Base-by-base conservation (phyloP, 2,888 invertebrate species). In the Hedychridium roseum region DNA sequence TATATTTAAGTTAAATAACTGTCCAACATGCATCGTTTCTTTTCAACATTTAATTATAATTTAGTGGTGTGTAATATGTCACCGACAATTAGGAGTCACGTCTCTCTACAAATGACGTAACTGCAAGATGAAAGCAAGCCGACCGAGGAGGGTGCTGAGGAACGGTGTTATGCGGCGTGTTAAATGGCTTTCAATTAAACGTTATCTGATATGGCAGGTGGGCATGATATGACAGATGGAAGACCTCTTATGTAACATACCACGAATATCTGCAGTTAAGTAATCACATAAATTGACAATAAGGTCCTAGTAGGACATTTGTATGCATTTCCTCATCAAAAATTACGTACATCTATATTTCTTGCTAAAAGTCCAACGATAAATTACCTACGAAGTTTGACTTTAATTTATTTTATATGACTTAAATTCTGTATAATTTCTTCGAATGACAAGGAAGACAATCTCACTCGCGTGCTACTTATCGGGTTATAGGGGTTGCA, bases 181-280 rank as follows among this genome's bases (percentile, higher is more conserved):
- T 36, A 51, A 42, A 47, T 47, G 37, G 47, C 40, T 47, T 42
- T 47, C 47, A 34, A 43, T 38, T 42, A 35, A 46, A 43, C 46
- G 38, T 50, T 43, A 51, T 23, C 44, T 42, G 39, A 43, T 26
- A 26, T 35, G 38, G n/a, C 31, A 23, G 39, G 20, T 16, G 21
- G 18, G 30, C 26, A 27, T 27, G 9, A n/a, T n/a, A n/a, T n/a
- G n/a, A n/a, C n/a, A n/a, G n/a, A n/a, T n/a, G n/a, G n/a, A n/a
- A n/a, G n/a, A n/a, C n/a, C n/a, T n/a, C n/a, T n/a, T n/a, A n/a
- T n/a, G n/a, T n/a, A n/a, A n/a, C n/a, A n/a, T n/a, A n/a, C n/a
- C n/a, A n/a, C n/a, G n/a, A n/a, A n/a, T n/a, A n/a, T n/a, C n/a
- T n/a, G 34, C 43, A 50, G 26, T 43, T 41, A 51, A 31, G 35